phyloP scores from a whole-genome alignment of 2,888 invertebrate genomes.

The Anarsia innoxiella region DNA sequence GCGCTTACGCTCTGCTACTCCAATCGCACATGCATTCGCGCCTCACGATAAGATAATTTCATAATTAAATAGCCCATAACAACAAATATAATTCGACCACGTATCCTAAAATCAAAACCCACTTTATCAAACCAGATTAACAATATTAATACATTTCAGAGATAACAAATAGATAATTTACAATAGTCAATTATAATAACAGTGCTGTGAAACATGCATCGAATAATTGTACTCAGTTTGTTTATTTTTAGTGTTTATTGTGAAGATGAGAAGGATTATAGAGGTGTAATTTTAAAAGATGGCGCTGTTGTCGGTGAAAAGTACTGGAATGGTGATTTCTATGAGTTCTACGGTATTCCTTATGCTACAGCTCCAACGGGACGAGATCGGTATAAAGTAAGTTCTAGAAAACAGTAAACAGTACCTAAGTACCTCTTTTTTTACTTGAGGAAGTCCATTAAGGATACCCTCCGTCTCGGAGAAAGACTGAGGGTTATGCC shows the following conservation, averaged over 20 bases:
- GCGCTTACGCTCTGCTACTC: too few species aligned
- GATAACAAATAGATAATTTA: not conserved
- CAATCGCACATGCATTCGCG: too few species aligned
- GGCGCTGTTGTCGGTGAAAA: slow-evolving; percentile 49
- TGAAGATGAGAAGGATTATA: slow-evolving; percentile 28
- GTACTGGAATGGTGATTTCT: slow-evolving; percentile 60
- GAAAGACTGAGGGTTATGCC: too few species aligned
- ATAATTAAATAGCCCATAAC: too few species aligned
- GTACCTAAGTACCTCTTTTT: too few species aligned
- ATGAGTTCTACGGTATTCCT: slow-evolving; percentile 57
- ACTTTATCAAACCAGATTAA: not conserved
- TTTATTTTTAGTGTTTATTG: slow-evolving; percentile 24
- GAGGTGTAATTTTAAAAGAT: slow-evolving; percentile 38
- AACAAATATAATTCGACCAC: slow-evolving; percentile 13
- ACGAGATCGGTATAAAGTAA: slow-evolving; percentile 52
- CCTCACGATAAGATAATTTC: too few species aligned
- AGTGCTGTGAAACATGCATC: slow-evolving; percentile 36
- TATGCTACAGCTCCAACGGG: slow-evolving; percentile 55
- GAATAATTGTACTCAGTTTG: slow-evolving; percentile 27
- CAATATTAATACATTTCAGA: not conserved
- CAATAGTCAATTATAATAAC: not conserved
- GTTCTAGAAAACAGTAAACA: too few species aligned
- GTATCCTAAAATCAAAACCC: not conserved
- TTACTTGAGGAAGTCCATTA: too few species aligned
- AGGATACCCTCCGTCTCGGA: too few species aligned